Evolutionary conservation across 1,140 invertebrate genomes (phyloP), one percentile per base, ranked within the genome.

Genomic region (Bombus haemorrhoidalis): DNA sequence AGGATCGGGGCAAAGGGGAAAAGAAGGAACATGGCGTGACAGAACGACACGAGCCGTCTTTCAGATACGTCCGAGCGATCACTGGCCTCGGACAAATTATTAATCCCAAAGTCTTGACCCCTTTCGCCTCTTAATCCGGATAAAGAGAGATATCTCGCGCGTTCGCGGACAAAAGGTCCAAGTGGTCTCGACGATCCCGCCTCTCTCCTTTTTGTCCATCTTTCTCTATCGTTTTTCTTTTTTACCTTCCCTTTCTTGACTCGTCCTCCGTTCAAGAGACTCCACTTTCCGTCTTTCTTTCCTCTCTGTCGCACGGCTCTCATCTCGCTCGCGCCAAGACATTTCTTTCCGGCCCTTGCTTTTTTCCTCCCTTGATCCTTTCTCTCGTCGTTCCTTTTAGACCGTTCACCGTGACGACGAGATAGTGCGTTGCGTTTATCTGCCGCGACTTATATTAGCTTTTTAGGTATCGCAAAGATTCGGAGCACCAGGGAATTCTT

Each of bases 91-190:
- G 89, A 92, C 91, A 92, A 92, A 93, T 93, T 93, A 93, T 93
- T 93, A 93, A 93, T 93, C 92, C 90, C 84, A 15, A 81, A 91
- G 89, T 90, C 91, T 92, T 91, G 89, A 93, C 91, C 92, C 83
- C 86, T 90, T 88, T 90, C 84, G 87, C 84, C 90, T 91, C 90
- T 91, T 91, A 91, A 91, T 92, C 86, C 86, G 87, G 86, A 87
- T 86, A 89, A 92, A 91, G 87, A 92, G 90, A 91, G 91, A 92
- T 89, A 90, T 92, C 88, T 89, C 80, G 80, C 89, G 86, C 85
- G 87, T 77, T 69, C 72, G 81, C 78, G 86, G 85, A 91, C 87
- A 91, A 91, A 92, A 89, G 89, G 39, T 41, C 39, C 66, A 72
- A 80, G 85, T 86, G 66, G 72, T 83, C 64, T 81, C 72, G 71